These are phyloP conservation scores for Micronycteris hirsuta DNA, from an alignment of 2,113 vertebrate species.

Conservation along the genomic window DNA sequence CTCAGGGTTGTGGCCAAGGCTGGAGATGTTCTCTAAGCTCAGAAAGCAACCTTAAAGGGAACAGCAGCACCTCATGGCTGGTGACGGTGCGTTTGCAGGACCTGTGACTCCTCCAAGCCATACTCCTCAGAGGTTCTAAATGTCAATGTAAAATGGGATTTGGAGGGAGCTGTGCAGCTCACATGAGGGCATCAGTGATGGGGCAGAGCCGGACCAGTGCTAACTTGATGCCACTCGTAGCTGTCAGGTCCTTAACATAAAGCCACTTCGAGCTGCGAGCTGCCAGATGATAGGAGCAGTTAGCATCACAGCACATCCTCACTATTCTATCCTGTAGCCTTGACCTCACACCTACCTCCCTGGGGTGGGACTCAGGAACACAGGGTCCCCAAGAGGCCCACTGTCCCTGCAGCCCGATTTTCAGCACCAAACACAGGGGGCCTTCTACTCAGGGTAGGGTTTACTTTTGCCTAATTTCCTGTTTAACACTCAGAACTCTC, in stretches of 20 bases:
- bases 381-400: not conserved
- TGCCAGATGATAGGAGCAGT: not conserved
- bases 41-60: not conserved
- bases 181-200: not conserved
- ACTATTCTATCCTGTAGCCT: not conserved
- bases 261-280: too few relatives aligned
- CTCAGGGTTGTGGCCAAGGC: slow-evolving; percentile 76
- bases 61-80: not conserved
- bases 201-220: not conserved
- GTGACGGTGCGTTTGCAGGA: too few relatives aligned
- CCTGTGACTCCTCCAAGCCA: slow-evolving; percentile 60
- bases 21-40: slow-evolving; percentile 71
- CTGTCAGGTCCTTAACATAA: not conserved
- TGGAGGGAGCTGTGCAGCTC: not conserved
- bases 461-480: too few relatives aligned
- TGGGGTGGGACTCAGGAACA: not conserved
- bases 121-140: slow-evolving; percentile 79
- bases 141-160: slow-evolving; percentile 78
- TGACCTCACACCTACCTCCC: not conserved
- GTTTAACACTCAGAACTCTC: not conserved
- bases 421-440: not conserved
- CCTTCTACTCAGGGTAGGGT: too few relatives aligned
- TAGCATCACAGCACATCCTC: not conserved
- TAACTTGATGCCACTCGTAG: not conserved
- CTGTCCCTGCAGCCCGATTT: not conserved